These are phyloP conservation scores for Achroia grisella DNA, from an alignment of 1,140 invertebrate species.

Conservation along the genomic window DNA sequence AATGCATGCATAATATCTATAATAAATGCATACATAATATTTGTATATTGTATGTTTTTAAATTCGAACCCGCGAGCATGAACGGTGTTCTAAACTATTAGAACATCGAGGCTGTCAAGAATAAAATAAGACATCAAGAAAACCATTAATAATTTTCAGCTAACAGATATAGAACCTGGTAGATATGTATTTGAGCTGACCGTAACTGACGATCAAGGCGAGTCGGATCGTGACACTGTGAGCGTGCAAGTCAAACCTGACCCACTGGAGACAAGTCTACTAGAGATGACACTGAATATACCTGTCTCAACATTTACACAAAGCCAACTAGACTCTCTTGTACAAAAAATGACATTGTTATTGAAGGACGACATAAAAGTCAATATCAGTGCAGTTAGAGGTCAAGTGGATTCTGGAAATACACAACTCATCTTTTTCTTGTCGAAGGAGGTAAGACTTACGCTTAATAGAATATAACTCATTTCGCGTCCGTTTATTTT, in stretches of 20 bases:
- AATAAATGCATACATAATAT: too few relatives aligned
- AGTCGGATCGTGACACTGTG: conserved; percentile 85
- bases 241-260: conserved; percentile 90
- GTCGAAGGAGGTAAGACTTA: conserved; percentile 47
- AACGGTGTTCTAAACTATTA: too few relatives aligned
- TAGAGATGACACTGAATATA: conserved; percentile 87
- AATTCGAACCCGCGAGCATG: too few relatives aligned
- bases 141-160: too few relatives aligned
- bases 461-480: too few relatives aligned
- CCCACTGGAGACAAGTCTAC: conserved; percentile 81
- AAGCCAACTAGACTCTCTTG: conserved; percentile 83
- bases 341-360: conserved; percentile 83
- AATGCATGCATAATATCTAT: too few relatives aligned
- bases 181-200: conserved; percentile 91
- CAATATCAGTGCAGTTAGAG: conserved; percentile 76
- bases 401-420: conserved; percentile 74
- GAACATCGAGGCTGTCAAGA: too few relatives aligned
- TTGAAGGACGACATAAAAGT: conserved; percentile 81
- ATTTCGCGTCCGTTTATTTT: too few relatives aligned
- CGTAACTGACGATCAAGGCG: conserved; percentile 92
- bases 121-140: too few relatives aligned
- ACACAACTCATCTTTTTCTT: conserved; percentile 69
- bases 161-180: conserved; percentile 89
- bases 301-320: conserved; percentile 82
- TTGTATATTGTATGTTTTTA: too few relatives aligned